These are phyloP conservation scores for Anoplius nigerrimus DNA, from an alignment of 2,888 invertebrate genomes.

Conservation along the genomic window DNA sequence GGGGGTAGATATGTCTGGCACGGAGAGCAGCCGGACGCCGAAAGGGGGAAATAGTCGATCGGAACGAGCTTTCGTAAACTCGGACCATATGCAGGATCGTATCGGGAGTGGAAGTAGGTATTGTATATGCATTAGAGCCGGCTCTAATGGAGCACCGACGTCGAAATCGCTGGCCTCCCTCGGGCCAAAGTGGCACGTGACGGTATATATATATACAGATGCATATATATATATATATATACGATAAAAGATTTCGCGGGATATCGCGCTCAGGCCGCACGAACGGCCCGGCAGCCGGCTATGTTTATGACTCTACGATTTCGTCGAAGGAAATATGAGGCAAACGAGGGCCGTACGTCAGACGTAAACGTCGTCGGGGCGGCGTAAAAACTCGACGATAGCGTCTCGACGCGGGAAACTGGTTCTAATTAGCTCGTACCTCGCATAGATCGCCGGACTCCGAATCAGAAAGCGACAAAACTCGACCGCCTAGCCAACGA, in stretches of 20 bases:
- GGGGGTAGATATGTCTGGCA: background rate
- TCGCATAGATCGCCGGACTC: too few species aligned
- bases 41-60: constrained; percentile 8
- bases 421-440: too few species aligned
- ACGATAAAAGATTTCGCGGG: background rate
- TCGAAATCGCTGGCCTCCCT: background rate
- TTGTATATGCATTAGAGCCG: constrained; percentile 16
- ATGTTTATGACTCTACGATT: too few species aligned
- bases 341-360: too few species aligned
- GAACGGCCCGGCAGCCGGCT: too few species aligned
- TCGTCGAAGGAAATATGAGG: too few species aligned
- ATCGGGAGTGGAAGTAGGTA: constrained; percentile 12
- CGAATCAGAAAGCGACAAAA: too few species aligned
- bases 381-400: too few species aligned
- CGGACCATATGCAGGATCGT: constrained; percentile 29
- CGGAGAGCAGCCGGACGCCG: background rate
- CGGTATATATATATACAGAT: too few species aligned
- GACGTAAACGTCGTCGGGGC: background rate
- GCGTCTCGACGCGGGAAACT: too few species aligned
- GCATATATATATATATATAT: too few species aligned
- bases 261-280: background rate
- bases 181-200: background rate
- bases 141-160: constrained; percentile 1
- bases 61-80: constrained; percentile 39
- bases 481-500: too few species aligned